phyloP scores from a whole-genome alignment of 2,888 invertebrate genomes.

The Spilosoma lubricipeda region DNA sequence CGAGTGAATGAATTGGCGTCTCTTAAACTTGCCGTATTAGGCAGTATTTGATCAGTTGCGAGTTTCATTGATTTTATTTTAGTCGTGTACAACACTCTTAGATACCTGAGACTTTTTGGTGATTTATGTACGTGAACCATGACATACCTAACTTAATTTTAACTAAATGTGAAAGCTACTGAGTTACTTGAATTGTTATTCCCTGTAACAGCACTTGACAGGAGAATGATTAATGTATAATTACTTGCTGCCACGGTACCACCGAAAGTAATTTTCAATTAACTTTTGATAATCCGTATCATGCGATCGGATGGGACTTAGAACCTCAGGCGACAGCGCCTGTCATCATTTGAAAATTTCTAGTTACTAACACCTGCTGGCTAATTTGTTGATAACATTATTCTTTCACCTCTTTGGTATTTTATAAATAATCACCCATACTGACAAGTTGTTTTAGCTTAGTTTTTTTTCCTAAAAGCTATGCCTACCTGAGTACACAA shows the following conservation, averaged over 20 bases:
- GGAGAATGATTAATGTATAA: slow-evolving; percentile 74
- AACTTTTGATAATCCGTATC: slow-evolving; percentile 83
- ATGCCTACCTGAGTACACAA: slow-evolving; percentile 40
- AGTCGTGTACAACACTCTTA: slow-evolving; percentile 58
- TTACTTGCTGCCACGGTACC: slow-evolving; percentile 67
- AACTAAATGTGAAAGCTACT: slow-evolving; percentile 65
- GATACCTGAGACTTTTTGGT: slow-evolving; percentile 50
- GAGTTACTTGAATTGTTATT: slow-evolving; percentile 69
- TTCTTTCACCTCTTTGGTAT: slow-evolving; percentile 37
- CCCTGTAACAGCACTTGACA: slow-evolving; percentile 67
- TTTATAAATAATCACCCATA: slow-evolving; percentile 43
- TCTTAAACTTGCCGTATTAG: slow-evolving; percentile 65
- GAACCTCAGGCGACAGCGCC: slow-evolving; percentile 70
- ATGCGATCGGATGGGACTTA: slow-evolving; percentile 62
- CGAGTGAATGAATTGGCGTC: slow-evolving; percentile 70
- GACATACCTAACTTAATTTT: slow-evolving; percentile 44
- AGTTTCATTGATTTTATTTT: slow-evolving; percentile 66
- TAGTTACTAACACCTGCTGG: slow-evolving; percentile 70
- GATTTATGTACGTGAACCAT: slow-evolving; percentile 33
- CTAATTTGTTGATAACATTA: slow-evolving; percentile 44
- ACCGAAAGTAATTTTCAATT: slow-evolving; percentile 83
- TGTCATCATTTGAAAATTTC: slow-evolving; percentile 79
- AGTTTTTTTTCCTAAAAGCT: slow-evolving; percentile 51
- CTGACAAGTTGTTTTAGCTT: slow-evolving; percentile 27
- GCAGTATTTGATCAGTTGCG: slow-evolving; percentile 66